A percentile compares a stretch with the other conserved stretches of the same genome.
Conservation (phyloP, 2,888 invertebrate genomes). For the Nasonia oneida region DNA sequence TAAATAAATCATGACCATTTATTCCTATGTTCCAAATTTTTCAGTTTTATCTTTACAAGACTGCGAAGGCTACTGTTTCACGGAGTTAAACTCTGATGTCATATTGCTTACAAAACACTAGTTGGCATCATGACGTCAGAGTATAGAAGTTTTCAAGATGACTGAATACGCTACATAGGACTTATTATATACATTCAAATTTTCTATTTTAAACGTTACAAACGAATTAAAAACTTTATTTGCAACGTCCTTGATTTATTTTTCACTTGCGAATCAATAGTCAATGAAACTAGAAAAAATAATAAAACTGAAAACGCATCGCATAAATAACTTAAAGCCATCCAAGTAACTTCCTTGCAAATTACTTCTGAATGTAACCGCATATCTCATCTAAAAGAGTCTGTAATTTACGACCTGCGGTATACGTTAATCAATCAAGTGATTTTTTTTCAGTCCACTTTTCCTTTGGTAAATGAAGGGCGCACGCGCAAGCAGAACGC, state of each 20-base stretch:
- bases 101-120: slow-evolving; percentile 21
- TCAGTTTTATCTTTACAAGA: background rate
- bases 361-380: background rate
- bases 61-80: background rate
- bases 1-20: background rate
- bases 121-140: background rate
- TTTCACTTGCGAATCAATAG: background rate
- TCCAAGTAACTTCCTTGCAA: background rate
- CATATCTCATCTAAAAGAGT: background rate
- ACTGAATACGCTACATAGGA: background rate
- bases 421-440: background rate
- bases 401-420: background rate
- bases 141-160: background rate
- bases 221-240: background rate
- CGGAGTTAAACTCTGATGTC: slow-evolving; percentile 1
- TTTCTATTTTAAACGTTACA: background rate
- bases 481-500: background rate
- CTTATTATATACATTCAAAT: background rate
- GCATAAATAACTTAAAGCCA: background rate
- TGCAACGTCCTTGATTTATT: background rate
- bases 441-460: background rate
- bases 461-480: background rate
- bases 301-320: background rate
- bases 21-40: background rate
- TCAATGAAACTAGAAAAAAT: background rate